Percentiles rank a stretch among this genome's conserved stretches.
phyloP scores from a whole-genome alignment of 2,888 invertebrate genomes.

The Brachypalpus laphriformis region DNA sequence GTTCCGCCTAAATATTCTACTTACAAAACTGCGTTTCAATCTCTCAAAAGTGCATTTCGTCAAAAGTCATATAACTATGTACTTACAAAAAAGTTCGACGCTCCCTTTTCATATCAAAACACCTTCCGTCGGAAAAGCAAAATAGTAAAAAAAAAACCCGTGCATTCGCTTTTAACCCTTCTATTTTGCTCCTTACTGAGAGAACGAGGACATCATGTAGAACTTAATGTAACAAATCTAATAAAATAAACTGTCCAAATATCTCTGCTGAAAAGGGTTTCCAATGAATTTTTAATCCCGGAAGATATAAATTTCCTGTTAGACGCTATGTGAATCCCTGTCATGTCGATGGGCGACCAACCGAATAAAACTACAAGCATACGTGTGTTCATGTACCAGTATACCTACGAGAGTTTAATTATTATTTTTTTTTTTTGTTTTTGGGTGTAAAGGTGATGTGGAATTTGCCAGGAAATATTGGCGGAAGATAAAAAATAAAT shows the following conservation, averaged over 20 bases:
- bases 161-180: conserved; percentile 11
- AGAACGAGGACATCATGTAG: conserved; percentile 38
- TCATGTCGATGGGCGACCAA: conserved; percentile 48
- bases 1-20: no score
- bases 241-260: conserved; percentile 65
- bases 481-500: neutral
- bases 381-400: conserved; percentile 1
- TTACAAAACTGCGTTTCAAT: neutral
- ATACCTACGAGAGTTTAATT: neutral
- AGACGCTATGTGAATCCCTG: conserved; percentile 46
- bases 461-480: neutral
- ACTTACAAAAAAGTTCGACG: neutral
- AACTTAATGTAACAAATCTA: conserved; percentile 61
- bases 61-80: neutral
- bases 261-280: conserved; percentile 60
- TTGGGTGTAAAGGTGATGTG: conserved; percentile 9
- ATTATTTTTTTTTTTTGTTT: neutral
- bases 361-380: conserved; percentile 38
- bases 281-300: conserved; percentile 62
- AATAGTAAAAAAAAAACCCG: neutral
- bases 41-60: no score
- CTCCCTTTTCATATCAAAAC: conserved; percentile 7
- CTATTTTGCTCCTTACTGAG: neutral
- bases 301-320: conserved; percentile 57
- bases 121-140: conserved; percentile 18